Evolutionary conservation across 2,888 invertebrate species (phyloP).

Genomic region (Rhopalosiphum nymphaeae): DNA sequence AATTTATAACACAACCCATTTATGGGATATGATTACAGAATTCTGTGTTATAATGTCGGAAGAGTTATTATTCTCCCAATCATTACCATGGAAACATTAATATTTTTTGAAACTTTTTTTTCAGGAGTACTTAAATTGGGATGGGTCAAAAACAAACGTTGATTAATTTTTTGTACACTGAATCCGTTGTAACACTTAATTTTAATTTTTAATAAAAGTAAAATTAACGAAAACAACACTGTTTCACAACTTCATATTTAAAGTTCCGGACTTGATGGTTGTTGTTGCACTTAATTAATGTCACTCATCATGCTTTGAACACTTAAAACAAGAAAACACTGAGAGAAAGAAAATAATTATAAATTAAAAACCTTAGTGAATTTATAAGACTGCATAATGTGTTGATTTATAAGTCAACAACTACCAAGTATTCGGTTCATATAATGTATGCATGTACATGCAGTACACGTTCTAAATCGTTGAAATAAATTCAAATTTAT

Average conservation of each 20-base stretch:
- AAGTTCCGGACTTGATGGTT: background rate
- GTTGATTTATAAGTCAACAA: background rate
- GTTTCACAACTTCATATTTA: background rate
- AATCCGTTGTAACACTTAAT: background rate
- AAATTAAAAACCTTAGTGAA: background rate
- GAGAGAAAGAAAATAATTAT: background rate
- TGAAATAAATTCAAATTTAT: background rate
- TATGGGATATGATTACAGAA: background rate
- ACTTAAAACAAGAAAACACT: background rate
- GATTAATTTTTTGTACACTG: conserved; percentile 36
- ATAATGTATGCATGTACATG: background rate
- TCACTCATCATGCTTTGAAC: background rate
- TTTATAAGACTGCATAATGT: background rate
- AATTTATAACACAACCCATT: background rate
- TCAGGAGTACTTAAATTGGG: background rate
- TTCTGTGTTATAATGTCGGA: background rate
- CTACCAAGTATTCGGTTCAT: background rate
- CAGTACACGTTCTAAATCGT: background rate
- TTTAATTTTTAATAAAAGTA: conserved; percentile 52
- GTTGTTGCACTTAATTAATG: conserved; percentile 26
- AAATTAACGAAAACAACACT: conserved; percentile 10
- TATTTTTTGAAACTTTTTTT: background rate
- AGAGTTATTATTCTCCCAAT: background rate
- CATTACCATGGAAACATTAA: conserved; percentile 27
- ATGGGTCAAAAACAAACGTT: conserved; percentile 36